Evolutionary conservation across 2,113 vertebrate species (phyloP), one percentile per base, ranked within the genome.

Genomic region (Scopus umbretta): DNA sequence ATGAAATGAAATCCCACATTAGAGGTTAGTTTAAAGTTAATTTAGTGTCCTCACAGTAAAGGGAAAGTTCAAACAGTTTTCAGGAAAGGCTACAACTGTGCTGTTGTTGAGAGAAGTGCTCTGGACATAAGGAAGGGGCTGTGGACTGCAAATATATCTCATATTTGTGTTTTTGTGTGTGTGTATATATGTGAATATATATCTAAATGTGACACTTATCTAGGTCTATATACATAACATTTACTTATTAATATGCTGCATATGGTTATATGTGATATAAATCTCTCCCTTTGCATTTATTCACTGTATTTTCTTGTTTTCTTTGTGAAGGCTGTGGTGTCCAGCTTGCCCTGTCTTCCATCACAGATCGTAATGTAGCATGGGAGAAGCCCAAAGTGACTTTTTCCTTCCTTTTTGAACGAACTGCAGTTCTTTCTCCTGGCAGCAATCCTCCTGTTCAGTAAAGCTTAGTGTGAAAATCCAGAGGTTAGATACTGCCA

Each of bases 1-100:
- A 87, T 55, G 73, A 93, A 87, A 94, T 71, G 67, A 93, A 97
- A 96, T 86, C 50, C 63, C 58, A 90, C 95, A 95, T 95, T 96
- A 89, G 56, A 88, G 70, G 59, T 56, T 93, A 80, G 47, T 71
- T 95, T 95, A 66, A 96, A 95, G 84, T 86, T 94, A 97, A 97
- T 97, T 94, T 92, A 79, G 30, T 88, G 94, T 92, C 85, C 80
- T 94, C 34, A 32, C 19, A 79, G 89, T 45, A 91, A 94, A 92
- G 38, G 34, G 16, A 72, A 89, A 90, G 50, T 97, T 95, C 94
- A 96, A 92, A 90, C 59, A 75, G 58, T 43, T 96, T 90, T 91
- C 70, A 86, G 55, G 80, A 61, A 70, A 89, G 9, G 52, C 70
- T 81, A 25, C 29, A 85, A 66, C 49, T 80, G 12, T 81, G 53